These are phyloP conservation scores for Cyprinodon tularosa DNA, from an alignment of 2,113 vertebrate species.

Conservation along the genomic window DNA sequence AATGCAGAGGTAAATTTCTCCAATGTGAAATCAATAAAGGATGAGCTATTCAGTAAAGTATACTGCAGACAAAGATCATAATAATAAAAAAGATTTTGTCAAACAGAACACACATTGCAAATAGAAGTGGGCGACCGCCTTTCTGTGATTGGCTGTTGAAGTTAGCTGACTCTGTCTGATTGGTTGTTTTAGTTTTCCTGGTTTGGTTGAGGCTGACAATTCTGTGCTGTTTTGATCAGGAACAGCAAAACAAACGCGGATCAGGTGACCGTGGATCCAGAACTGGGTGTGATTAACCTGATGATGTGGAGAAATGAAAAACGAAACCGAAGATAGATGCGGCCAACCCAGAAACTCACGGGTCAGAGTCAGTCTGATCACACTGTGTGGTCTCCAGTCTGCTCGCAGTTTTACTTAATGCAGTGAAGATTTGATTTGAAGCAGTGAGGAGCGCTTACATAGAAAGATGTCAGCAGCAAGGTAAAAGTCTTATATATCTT, in stretches of 20 bases:
- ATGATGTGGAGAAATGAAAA: background rate
- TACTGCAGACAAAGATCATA: background rate
- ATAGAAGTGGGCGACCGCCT: background rate
- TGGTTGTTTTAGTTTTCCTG: background rate
- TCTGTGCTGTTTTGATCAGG: background rate
- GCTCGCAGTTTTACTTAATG: background rate
- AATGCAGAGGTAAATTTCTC: too few species aligned
- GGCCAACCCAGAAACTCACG: background rate
- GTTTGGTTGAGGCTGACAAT: background rate
- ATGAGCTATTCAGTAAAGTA: too few species aligned
- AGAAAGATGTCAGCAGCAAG: constrained; percentile 19
- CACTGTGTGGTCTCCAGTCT: background rate
- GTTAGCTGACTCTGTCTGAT: background rate
- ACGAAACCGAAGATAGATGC: constrained; percentile 7
- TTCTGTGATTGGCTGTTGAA: constrained; percentile 1
- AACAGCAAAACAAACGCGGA: background rate
- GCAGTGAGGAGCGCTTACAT: background rate
- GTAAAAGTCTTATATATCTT: background rate
- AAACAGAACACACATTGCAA: background rate
- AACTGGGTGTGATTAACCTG: background rate
- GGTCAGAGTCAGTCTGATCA: accelerated
- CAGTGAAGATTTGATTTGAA: background rate
- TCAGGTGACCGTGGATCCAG: too few species aligned
- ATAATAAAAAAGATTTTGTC: background rate
- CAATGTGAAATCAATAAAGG: too few species aligned